Evolutionary conservation across 2,797 vertebrate genomes (phyloP), one percentile per base, ranked within the genome.

Genomic region (Schizopygopsis malacanthus): DNA sequence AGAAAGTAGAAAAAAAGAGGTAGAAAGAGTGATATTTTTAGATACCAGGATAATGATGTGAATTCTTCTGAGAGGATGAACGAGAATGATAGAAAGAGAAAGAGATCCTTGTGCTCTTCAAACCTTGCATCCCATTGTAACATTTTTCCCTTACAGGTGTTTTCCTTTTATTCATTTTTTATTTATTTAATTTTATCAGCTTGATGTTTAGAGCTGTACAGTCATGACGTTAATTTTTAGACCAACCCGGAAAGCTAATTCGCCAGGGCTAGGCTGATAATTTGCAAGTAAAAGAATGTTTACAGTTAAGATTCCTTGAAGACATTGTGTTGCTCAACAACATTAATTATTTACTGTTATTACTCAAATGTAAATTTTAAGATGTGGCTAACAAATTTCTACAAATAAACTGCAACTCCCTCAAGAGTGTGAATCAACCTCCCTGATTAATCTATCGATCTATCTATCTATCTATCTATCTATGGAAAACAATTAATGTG

Each of bases 11-110:
- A 87, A 86, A 41, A 93, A 90, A 93, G 83, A 90, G 88, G 88
- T 90, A 90, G 84, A 87, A 89, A 92, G 89, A 90, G 87, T 89
- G 93, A 92, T 95, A 95, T 95, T 94, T 95, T 93, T 94, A 95
- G 95, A 95, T 93, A 92, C 84, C 88, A 93, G 92, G 91, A 93
- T 94, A 94, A 94, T 92, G 92, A 94, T 88, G 92, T 87, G 85
- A 82, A 89, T 82, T 91, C 91, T 89, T 89, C 86, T 78, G 91
- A 92, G 90, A 72, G 63, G 63, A 78, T 52, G 54, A 82, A 75
- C 16, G 16, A 47, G 88, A 87, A 85, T 63, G 54, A 79, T 59
- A 79, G 39, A 39, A 37, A 54, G 13, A 43, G 25, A 45, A 45
- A 73, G 54, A 79, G 41, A 82, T 56, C n/a, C 41, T 77, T 59